Percentiles rank a stretch among this genome's conserved stretches.
Conservation (phyloP, 2,888 invertebrate genomes). For the Campaea margaritaria region DNA sequence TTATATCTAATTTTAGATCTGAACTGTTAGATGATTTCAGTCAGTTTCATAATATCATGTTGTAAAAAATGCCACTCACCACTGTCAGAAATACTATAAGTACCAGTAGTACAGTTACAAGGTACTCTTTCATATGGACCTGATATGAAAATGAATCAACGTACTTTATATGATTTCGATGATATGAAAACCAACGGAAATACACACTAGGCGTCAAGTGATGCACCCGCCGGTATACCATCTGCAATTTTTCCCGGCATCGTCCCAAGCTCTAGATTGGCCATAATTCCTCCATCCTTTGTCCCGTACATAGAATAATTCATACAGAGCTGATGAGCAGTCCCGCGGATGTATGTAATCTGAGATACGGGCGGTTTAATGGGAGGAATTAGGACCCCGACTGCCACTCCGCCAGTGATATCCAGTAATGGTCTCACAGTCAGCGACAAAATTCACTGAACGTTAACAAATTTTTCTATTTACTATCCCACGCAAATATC, state of each 20-base stretch:
- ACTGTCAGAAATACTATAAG: no score
- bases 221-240: slow-evolving; percentile 7
- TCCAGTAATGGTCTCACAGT: slow-evolving; percentile 7
- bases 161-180: not conserved
- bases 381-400: slow-evolving; percentile 64
- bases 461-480: no score
- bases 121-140: no score
- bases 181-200: not conserved
- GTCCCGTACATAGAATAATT: slow-evolving; percentile 40
- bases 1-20: no score
- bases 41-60: no score
- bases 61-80: no score
- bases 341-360: slow-evolving; percentile 74
- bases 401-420: slow-evolving; percentile 39
- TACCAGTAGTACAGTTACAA: no score
- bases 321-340: slow-evolving; percentile 43
- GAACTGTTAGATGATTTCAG: no score
- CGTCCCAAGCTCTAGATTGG: slow-evolving; percentile 23
- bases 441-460: no score
- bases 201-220: not conserved
- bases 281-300: slow-evolving; percentile 42
- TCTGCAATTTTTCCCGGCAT: slow-evolving; percentile 15
- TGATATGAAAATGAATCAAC: not conserved
- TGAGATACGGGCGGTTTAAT: slow-evolving; percentile 77
- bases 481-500: no score